A percentile compares a stretch with the other conserved stretches of the same genome.
Evolutionary conservation across 1,140 invertebrate species (phyloP).

Genomic region (Drosophila pruinosa): DNA sequence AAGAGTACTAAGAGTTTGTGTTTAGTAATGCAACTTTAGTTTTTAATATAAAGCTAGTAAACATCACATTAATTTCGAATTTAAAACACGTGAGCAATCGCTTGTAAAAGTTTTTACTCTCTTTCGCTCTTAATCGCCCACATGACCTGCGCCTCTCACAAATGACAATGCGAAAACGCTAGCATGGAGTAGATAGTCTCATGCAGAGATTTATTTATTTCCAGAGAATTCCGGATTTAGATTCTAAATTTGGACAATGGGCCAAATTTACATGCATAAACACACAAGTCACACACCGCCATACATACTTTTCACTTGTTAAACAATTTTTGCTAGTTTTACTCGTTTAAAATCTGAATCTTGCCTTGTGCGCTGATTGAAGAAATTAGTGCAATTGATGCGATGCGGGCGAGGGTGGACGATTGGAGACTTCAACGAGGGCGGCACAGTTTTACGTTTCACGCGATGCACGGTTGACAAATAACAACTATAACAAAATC

Average conservation of each 20-base stretch:
- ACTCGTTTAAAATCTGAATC: conserved; percentile 63
- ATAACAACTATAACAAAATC: conserved; percentile 31
- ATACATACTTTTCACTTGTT: conserved; percentile 51
- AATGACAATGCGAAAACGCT: conserved; percentile 62
- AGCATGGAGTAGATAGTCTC: conserved; percentile 42
- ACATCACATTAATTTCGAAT: conserved; percentile 15
- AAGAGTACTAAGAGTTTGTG: conserved; percentile 9
- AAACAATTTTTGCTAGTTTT: conserved; percentile 78
- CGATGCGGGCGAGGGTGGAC: conserved; percentile 48
- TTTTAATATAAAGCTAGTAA: conserved; percentile 6
- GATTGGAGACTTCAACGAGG: conserved; percentile 18
- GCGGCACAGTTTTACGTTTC: conserved; percentile 67
- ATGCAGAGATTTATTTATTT: conserved; percentile 34
- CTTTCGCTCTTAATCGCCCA: conserved; percentile 39
- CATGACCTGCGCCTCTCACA: conserved; percentile 62
- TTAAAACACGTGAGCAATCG: conserved; percentile 19
- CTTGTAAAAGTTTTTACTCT: not conserved
- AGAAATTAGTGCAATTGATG: conserved; percentile 77
- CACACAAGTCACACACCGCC: conserved; percentile 23
- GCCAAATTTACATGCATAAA: conserved; percentile 38
- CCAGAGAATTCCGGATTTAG: conserved; percentile 56
- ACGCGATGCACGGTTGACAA: conserved; percentile 55
- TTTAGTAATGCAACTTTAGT: conserved; percentile 14
- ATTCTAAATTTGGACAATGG: conserved; percentile 50
- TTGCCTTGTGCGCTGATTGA: conserved; percentile 76